Conservation (phyloP, 2,797 vertebrate species). For the Falco novaeseelandiae region DNA sequence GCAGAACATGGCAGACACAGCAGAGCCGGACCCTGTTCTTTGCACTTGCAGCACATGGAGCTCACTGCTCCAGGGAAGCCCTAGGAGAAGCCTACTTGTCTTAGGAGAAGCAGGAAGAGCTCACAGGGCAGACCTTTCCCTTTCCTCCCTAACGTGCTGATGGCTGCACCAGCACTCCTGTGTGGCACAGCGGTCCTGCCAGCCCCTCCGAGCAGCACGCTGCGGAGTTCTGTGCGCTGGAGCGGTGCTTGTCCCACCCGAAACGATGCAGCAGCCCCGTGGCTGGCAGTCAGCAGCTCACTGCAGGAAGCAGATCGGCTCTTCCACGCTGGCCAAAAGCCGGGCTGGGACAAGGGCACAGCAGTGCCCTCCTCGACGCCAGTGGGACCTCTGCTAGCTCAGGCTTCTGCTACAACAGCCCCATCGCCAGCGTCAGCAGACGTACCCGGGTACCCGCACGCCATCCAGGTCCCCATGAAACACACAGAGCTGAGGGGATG, state of each 20-base stretch:
- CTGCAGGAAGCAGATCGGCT: not conserved
- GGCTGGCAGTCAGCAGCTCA: not conserved
- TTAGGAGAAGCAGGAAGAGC: not conserved
- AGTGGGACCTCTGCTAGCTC: not conserved
- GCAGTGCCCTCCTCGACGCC: not conserved
- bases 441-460: accelerated
- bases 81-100: not conserved
- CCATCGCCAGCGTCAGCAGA: not conserved
- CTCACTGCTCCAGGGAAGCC: not conserved
- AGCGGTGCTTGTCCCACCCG: not conserved
- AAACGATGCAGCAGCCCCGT: not conserved
- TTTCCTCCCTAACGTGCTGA: not conserved
- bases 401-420: not conserved
- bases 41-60: not conserved
- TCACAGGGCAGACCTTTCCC: not conserved
- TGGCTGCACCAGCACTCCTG: not conserved
- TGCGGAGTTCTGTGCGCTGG: not conserved
- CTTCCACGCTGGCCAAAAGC: not conserved
- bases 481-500: not conserved
- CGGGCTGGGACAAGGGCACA: not conserved
- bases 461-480: not conserved
- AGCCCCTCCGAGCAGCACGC: not conserved
- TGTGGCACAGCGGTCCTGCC: not conserved
- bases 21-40: not conserved
- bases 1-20: not conserved